phyloP scores from a whole-genome alignment of 2,113 vertebrate genomes.

The Salvelinus fontinalis region DNA sequence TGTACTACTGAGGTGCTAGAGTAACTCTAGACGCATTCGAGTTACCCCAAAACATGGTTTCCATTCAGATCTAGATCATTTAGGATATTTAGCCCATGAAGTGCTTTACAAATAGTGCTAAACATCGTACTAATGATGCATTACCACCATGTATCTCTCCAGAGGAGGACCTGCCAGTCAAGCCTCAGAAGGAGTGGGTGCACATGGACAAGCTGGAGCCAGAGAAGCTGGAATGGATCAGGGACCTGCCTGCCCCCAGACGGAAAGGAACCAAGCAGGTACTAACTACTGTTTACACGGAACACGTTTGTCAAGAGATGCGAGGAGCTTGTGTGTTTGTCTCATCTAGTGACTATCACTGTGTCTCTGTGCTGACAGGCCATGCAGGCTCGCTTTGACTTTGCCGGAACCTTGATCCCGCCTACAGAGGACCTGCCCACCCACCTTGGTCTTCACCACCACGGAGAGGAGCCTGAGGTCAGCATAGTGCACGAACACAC shows the following conservation, averaged over 20 bases:
- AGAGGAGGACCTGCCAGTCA: conserved; percentile 81
- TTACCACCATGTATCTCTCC: conserved; percentile 10
- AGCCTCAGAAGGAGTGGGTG: conserved; percentile 87
- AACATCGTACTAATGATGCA: background rate
- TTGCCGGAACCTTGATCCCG: conserved; percentile 85
- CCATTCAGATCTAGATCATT: too few species aligned
- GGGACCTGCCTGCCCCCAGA: conserved; percentile 80
- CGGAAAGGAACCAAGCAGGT: conserved; percentile 84
- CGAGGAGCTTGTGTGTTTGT: background rate
- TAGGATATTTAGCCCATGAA: too few species aligned
- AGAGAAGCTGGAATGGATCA: conserved; percentile 94
- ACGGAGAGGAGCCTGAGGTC: conserved; percentile 97
- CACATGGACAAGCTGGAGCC: conserved; percentile 91
- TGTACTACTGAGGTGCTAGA: background rate
- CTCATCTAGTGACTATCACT: background rate
- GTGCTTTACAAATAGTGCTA: background rate
- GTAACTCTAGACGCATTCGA: background rate
- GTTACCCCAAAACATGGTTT: background rate
- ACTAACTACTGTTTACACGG: background rate
- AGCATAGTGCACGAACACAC: conserved; percentile 25
- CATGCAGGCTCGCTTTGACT: conserved; percentile 95
- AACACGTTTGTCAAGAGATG: background rate
- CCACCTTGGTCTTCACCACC: conserved; percentile 93
- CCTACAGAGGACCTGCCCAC: conserved; percentile 86
- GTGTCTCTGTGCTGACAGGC: conserved; percentile 71